Base-by-base conservation (phyloP, 1,140 invertebrate species). In the Parapsyche elsis region DNA sequence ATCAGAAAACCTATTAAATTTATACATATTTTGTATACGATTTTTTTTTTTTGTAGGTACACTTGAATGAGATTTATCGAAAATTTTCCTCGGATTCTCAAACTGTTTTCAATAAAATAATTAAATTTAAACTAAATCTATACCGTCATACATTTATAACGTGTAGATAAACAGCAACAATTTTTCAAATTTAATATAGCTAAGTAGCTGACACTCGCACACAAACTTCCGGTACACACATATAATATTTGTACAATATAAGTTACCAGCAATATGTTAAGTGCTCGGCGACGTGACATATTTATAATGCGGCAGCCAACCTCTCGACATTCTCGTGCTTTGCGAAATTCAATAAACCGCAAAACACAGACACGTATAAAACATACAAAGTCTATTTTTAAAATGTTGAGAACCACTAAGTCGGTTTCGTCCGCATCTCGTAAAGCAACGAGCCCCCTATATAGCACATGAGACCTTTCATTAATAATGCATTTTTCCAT, bases 401-500 rank as follows among this genome's bases (percentile, higher is more conserved):
- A 38, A 38, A 38, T 38, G 1, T 38, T 38, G 30, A 38, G 30
- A 38, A 38, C 30, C 30, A 7, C 30, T 7, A 7, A 1, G 1
- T 4, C 7, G 30, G 7, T 38, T 38, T 38, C 30, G 30, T 38
- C 30, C 30, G 30, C 30, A 38, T 38, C 30, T 38, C 30, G 30
- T 38, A 38, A 38, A 38, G 30, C 30, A 53, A 53, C 49, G 49
- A 30, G 5, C 23, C 23, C 70, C 19, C 24, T 21, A 45, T 24
- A 53, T 26, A 77, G 12, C 77, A 79, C 38, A 70, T 70, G 67
- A 49, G 77, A 53, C 67, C 77, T 53, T 46, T 14, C 74, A 45
- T 79, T 46, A 79, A 79, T 79, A 79, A 71, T 79, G 30, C 26
- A 79, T 79, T 79, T 79, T 79, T 71, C 77, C 76, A 78, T 78